phyloP scores from a whole-genome alignment of 2,888 invertebrate genomes.

The Drosophila rellima region DNA sequence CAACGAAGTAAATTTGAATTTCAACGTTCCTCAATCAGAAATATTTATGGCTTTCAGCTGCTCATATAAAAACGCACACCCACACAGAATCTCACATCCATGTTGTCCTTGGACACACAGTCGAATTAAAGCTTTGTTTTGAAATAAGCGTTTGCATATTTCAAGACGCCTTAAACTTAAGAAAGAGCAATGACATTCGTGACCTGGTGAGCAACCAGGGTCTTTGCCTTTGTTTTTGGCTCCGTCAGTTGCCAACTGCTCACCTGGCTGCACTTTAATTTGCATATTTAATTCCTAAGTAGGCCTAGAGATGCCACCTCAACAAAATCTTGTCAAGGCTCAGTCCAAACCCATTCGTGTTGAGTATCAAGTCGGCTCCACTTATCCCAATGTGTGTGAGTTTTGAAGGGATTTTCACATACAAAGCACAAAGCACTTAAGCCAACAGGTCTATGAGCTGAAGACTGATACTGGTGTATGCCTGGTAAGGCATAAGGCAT shows the following conservation, averaged over 20 bases:
- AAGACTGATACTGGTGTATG: not conserved
- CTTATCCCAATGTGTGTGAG: conserved; percentile 31
- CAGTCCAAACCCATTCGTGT: conserved; percentile 3
- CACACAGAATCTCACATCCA: conserved; percentile 3
- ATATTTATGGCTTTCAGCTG: conserved; percentile 65
- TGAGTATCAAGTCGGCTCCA: conserved; percentile 5
- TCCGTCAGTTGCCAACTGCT: conserved; percentile 16
- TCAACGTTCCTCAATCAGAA: conserved; percentile 55
- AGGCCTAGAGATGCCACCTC: conserved; percentile 16
- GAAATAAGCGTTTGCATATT: conserved; percentile 34
- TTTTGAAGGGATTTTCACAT: conserved; percentile 51
- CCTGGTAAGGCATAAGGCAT: conserved; percentile 28
- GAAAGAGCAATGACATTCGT: conserved; percentile 30
- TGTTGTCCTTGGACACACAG: conserved; percentile 57
- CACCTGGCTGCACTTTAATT: conserved; percentile 43
- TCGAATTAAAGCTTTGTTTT: conserved; percentile 37
- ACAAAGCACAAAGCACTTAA: conserved; percentile 68
- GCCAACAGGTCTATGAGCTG: conserved; percentile 19
- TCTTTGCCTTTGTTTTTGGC: not conserved
- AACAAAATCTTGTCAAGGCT: conserved; percentile 29
- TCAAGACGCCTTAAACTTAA: conserved; percentile 26
- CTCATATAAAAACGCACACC: not conserved
- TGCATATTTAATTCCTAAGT: conserved; percentile 39
- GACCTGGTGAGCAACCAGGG: conserved; percentile 14
- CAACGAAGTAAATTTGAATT: conserved; percentile 69